Evolutionary conservation across 2,888 invertebrate species (phyloP).

Genomic region (Meiosimyza platycephala): DNA sequence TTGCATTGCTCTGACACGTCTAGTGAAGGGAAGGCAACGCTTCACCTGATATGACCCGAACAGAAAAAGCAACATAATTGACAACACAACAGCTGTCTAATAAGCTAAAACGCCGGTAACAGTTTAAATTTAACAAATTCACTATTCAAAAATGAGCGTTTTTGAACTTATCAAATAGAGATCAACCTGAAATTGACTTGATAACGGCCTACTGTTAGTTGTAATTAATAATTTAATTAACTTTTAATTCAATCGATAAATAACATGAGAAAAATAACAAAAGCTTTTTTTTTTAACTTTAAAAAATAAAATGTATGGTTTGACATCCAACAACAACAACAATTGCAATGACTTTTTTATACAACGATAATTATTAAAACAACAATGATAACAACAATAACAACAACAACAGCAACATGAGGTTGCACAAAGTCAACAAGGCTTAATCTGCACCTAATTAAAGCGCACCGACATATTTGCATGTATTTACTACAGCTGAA

Average conservation of each 20-base stretch:
- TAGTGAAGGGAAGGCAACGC: too few relatives aligned
- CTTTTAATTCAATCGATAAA: conserved; percentile 11
- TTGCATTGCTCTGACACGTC: too few relatives aligned
- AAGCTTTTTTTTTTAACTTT: neutral
- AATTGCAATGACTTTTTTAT: neutral
- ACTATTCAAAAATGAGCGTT: too few relatives aligned
- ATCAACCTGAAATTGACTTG: too few relatives aligned
- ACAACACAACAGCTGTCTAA: too few relatives aligned
- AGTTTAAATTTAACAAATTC: too few relatives aligned
- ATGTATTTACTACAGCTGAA: neutral
- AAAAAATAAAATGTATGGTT: conserved; percentile 5
- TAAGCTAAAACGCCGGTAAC: too few relatives aligned
- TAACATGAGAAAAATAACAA: too few relatives aligned
- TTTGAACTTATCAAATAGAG: too few relatives aligned
- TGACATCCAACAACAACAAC: neutral
- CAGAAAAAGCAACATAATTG: too few relatives aligned
- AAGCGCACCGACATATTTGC: neutral
- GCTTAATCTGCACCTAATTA: conserved; percentile 29
- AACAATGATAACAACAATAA: conserved; percentile 9
- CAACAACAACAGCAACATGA: conserved; percentile 1
- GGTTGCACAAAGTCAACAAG: conserved; percentile 20
- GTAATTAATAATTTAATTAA: conserved; percentile 19
- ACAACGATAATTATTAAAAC: conserved; percentile 1
- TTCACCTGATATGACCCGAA: too few relatives aligned
- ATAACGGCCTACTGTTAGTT: too few relatives aligned